Evolutionary conservation across 2,113 vertebrate genomes (phyloP).

Genomic region (Zingel zingel): DNA sequence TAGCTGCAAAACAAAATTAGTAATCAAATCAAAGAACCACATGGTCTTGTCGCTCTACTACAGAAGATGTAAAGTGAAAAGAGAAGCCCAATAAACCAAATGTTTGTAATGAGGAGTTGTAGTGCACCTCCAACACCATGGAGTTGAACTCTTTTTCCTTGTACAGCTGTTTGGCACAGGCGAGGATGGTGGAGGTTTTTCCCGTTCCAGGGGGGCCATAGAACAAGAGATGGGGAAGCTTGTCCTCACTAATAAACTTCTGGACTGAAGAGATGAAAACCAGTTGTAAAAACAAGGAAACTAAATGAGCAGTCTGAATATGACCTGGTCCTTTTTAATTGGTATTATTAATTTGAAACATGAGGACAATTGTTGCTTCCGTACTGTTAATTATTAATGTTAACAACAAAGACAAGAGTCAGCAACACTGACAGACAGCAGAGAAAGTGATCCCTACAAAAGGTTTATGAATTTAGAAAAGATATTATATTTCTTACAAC

Average conservation of each 20-base stretch:
- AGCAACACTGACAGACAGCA: neutral
- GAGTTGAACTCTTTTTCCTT: conserved; percentile 93
- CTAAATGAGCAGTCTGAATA: neutral
- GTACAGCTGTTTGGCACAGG: conserved; percentile 94
- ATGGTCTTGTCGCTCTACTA: neutral
- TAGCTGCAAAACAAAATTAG: conserved; percentile 81
- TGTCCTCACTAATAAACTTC: conserved; percentile 94
- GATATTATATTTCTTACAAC: too few relatives aligned
- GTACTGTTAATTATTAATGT: neutral
- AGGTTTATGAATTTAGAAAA: neutral
- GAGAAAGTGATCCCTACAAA: neutral
- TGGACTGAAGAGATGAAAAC: conserved; percentile 84
- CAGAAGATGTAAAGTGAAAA: neutral
- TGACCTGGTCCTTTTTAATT: neutral
- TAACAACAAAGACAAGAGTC: neutral
- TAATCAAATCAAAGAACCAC: neutral
- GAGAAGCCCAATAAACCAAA: neutral
- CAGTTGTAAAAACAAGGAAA: neutral
- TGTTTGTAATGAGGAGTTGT: neutral
- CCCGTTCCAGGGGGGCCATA: conserved; percentile 98
- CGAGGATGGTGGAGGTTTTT: conserved; percentile 97
- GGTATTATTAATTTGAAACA: neutral
- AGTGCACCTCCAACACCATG: conserved; percentile 95
- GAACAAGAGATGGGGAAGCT: conserved; percentile 93
- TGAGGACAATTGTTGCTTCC: neutral